A percentile compares a stretch with the other conserved stretches of the same genome.
Evolutionary conservation across 2,888 invertebrate species (phyloP).

Genomic region (Uropetala carovei): DNA sequence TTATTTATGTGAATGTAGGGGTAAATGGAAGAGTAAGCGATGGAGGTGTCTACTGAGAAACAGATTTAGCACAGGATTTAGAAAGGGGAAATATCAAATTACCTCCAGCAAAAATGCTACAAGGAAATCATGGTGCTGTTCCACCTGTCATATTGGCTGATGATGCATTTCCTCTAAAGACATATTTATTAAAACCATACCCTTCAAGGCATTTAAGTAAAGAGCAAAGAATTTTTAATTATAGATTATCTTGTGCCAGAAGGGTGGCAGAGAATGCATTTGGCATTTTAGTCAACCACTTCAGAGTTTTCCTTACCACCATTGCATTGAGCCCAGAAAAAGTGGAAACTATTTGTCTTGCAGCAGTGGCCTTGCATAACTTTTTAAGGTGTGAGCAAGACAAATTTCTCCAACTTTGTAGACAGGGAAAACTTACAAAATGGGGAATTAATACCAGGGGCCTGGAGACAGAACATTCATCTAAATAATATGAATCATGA

Average conservation of each 20-base stretch:
- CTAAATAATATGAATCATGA: no score
- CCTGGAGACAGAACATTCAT: no score
- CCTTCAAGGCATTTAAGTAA: neutral
- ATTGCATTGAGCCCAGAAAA: neutral
- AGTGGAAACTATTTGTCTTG: neutral
- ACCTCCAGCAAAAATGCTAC: no score
- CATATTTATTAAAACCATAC: neutral
- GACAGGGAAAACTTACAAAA: no score
- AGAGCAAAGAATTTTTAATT: conserved; percentile 1
- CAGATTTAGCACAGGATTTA: no score
- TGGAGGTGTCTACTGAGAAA: neutral
- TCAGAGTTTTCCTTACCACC: neutral
- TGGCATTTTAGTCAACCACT: neutral
- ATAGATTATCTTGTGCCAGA: neutral
- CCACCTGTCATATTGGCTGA: neutral
- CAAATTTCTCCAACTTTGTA: no score
- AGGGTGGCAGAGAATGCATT: conserved; percentile 16
- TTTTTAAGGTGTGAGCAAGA: no score
- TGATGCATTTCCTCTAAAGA: neutral
- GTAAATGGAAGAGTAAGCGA: conserved; percentile 10
- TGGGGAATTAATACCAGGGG: no score
- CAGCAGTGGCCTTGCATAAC: neutral
- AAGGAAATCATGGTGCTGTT: no score
- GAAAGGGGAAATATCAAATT: no score
- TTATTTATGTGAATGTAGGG: neutral